Evolutionary conservation across 2,113 vertebrate species (phyloP).

Genomic region (Perccottus glenii): DNA sequence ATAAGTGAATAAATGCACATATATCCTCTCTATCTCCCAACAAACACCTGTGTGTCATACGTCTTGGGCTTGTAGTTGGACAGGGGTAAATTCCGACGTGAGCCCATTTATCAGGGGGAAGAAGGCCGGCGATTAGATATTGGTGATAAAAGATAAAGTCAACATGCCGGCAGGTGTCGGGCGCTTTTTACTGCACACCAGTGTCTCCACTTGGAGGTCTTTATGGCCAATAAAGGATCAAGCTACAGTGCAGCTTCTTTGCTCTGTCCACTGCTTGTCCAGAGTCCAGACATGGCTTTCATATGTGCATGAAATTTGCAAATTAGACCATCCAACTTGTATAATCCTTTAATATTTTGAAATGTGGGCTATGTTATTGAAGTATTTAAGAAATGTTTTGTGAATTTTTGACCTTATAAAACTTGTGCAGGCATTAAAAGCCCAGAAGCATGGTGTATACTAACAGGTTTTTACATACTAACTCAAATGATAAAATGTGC

Average conservation of each 20-base stretch:
- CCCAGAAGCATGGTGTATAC: constrained; percentile 27
- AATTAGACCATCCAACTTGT: too few species aligned
- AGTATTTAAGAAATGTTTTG: too few species aligned
- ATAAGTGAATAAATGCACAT: constrained; percentile 40
- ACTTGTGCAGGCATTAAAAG: constrained; percentile 26
- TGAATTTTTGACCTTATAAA: constrained; percentile 36
- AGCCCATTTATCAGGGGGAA: constrained; percentile 83
- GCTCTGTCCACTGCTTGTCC: constrained; percentile 15
- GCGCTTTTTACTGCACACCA: constrained; percentile 78
- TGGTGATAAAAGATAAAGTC: constrained; percentile 86
- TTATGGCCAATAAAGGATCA: constrained; percentile 77
- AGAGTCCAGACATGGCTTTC: constrained; percentile 42
- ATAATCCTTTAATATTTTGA: not conserved
- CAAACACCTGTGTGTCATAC: constrained; percentile 74
- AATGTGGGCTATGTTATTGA: not conserved
- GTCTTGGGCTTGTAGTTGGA: constrained; percentile 61
- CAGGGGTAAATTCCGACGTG: constrained; percentile 69
- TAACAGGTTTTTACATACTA: constrained; percentile 30
- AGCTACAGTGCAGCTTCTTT: constrained; percentile 21
- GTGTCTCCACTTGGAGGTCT: constrained; percentile 73
- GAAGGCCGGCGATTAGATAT: constrained; percentile 83
- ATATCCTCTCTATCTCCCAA: constrained; percentile 32
- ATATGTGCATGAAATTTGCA: not conserved
- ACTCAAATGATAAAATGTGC: not conserved
- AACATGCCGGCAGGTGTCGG: constrained; percentile 89